Conservation (phyloP, 2,888 invertebrate species). For the Drosophila conformis region DNA sequence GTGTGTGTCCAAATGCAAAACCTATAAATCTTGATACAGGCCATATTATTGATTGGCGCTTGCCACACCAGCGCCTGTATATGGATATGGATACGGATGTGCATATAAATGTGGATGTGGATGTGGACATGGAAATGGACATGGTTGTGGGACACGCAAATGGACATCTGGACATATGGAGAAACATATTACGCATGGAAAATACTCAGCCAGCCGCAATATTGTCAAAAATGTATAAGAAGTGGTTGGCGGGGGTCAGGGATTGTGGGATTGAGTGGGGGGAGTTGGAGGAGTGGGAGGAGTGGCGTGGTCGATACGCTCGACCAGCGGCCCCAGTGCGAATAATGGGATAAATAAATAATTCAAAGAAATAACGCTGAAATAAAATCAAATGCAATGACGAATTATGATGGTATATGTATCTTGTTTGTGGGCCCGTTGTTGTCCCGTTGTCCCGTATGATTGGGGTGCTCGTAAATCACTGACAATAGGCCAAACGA, state of each 20-base stretch:
- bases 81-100: constrained; percentile 26
- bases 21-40: constrained; percentile 85
- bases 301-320: constrained; percentile 27
- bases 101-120: neutral
- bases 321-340: constrained; percentile 31
- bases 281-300: neutral
- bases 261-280: no score
- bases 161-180: constrained; percentile 71
- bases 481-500: constrained; percentile 69
- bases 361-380: constrained; percentile 77
- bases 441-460: constrained; percentile 58
- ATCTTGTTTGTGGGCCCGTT: constrained; percentile 41
- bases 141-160: constrained; percentile 57
- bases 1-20: constrained; percentile 61
- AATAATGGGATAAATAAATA: constrained; percentile 75
- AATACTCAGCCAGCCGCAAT: constrained; percentile 26
- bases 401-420: constrained; percentile 77
- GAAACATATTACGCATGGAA: constrained; percentile 51
- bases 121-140: constrained; percentile 21
- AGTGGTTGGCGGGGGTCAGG: neutral
- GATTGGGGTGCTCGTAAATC: constrained; percentile 84
- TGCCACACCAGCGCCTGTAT: constrained; percentile 47
- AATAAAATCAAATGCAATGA: constrained; percentile 82
- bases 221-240: constrained; percentile 33
- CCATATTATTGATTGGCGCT: constrained; percentile 84